phyloP scores from a whole-genome alignment of 1,140 invertebrate species.

The Charaxes varanes region DNA sequence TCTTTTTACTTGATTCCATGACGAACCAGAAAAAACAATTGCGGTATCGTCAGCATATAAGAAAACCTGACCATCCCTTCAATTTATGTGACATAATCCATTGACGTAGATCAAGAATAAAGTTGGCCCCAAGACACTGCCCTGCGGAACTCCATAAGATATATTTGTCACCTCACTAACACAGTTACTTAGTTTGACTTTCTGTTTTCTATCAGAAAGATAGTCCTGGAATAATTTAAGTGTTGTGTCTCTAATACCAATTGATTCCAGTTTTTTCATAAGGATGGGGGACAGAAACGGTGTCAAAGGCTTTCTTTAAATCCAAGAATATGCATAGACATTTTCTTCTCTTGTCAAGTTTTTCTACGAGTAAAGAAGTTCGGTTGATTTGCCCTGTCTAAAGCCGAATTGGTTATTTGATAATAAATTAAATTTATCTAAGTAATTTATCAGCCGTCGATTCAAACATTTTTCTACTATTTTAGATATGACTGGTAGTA shows the following conservation, averaged over 20 bases:
- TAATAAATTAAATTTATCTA: slow-evolving; percentile 2
- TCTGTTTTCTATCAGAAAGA: slow-evolving; percentile 1
- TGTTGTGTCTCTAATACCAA: not conserved
- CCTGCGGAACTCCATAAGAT: slow-evolving; percentile 2
- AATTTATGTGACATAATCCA: no score
- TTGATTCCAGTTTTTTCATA: not conserved
- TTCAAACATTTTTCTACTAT: slow-evolving; percentile 14
- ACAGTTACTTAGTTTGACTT: not conserved
- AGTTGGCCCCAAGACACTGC: not conserved
- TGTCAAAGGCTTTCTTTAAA: not conserved
- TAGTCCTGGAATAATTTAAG: not conserved
- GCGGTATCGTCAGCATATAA: no score
- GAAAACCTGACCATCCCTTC: no score
- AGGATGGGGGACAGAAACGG: not conserved
- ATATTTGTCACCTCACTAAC: not conserved
- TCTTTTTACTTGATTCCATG: no score
- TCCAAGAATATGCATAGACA: no score
- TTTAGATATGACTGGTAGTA: slow-evolving; percentile 11
- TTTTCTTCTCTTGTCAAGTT: no score
- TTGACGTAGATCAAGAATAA: not conserved
- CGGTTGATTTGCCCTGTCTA: no score
- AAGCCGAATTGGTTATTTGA: no score
- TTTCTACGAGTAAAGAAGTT: no score
- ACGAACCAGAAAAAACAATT: no score
- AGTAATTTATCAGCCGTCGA: no score